A percentile compares a stretch with the other conserved stretches of the same genome.
Evolutionary conservation across 2,888 invertebrate genomes (phyloP).

Genomic region (Drosophila prostipennis): DNA sequence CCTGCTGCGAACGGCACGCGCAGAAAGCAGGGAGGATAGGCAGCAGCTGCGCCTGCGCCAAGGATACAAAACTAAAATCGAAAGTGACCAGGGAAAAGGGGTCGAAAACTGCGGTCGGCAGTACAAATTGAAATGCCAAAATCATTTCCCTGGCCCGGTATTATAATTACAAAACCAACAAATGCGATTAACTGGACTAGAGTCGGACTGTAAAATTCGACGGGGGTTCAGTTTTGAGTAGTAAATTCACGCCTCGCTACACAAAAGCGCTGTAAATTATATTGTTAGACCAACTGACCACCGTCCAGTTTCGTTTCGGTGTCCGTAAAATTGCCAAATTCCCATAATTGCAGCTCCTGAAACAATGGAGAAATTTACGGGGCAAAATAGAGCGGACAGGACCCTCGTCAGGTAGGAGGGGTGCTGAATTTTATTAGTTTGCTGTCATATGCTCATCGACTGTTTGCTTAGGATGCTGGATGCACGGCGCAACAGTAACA

Average conservation of each 20-base stretch:
- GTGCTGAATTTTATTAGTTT: slow-evolving; percentile 57
- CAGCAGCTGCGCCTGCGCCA: slow-evolving; percentile 61
- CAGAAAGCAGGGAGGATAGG: slow-evolving; percentile 29
- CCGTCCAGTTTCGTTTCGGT: slow-evolving; percentile 21
- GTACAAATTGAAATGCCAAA: slow-evolving; percentile 71
- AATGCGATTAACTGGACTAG: slow-evolving; percentile 69
- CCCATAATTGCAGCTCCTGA: slow-evolving; percentile 65
- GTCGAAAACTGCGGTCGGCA: slow-evolving; percentile 62
- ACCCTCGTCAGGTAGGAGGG: slow-evolving; percentile 28
- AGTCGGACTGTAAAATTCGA: slow-evolving; percentile 4
- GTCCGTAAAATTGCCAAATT: slow-evolving; percentile 39
- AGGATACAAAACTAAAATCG: slow-evolving; percentile 18
- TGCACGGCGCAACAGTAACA: slow-evolving; percentile 33
- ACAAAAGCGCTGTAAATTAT: slow-evolving; percentile 79
- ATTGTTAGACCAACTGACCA: slow-evolving; percentile 61
- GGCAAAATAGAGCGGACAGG: slow-evolving; percentile 14
- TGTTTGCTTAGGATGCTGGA: slow-evolving; percentile 72
- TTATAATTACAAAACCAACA: slow-evolving; percentile 70
- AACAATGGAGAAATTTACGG: slow-evolving; percentile 45
- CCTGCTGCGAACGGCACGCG: slow-evolving; percentile 68
- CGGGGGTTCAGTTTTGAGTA: slow-evolving; percentile 35
- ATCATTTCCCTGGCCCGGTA: slow-evolving; percentile 60
- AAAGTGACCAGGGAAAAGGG: slow-evolving; percentile 52
- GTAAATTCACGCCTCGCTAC: slow-evolving; percentile 78
- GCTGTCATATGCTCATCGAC: slow-evolving; percentile 49